Evolutionary conservation across 2,113 vertebrate species (phyloP).

Genomic region (Aix galericulata): DNA sequence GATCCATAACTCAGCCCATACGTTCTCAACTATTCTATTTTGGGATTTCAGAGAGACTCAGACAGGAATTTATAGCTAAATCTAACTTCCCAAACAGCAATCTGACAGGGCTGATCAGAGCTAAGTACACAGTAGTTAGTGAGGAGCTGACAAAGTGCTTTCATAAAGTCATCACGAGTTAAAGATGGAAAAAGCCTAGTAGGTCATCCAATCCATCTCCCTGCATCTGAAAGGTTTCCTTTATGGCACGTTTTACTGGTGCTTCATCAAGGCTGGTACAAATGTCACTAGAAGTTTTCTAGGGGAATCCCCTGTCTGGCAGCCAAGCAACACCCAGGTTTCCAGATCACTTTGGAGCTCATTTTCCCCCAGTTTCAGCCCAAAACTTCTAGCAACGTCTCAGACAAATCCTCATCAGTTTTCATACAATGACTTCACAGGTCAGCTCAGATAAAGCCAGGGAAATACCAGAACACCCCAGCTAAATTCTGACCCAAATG

Average conservation of each 20-base stretch:
- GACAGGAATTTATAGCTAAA: slow-evolving; percentile 29
- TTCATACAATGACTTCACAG: not conserved
- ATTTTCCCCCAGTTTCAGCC: not conserved
- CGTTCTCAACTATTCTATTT: slow-evolving; percentile 37
- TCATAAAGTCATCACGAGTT: not conserved
- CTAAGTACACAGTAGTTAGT: slow-evolving; percentile 36
- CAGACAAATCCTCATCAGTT: not conserved
- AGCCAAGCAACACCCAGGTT: not conserved
- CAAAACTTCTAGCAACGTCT: not conserved
- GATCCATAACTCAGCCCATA: slow-evolving; percentile 48
- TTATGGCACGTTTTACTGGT: not conserved
- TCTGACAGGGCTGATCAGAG: slow-evolving; percentile 33
- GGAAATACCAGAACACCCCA: not conserved
- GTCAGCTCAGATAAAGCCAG: not conserved
- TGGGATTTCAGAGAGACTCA: slow-evolving; percentile 29
- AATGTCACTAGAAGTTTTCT: not conserved
- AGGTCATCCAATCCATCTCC: not conserved
- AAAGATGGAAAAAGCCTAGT: not conserved
- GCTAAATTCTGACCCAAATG: not conserved
- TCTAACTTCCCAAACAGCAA: slow-evolving; percentile 33
- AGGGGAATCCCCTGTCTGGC: not conserved
- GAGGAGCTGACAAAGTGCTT: slow-evolving; percentile 38
- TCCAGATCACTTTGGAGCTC: not conserved
- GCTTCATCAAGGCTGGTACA: not conserved
- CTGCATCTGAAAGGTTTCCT: not conserved